phyloP scores from a whole-genome alignment of 2,888 invertebrate genomes.

The Altica lythri region DNA sequence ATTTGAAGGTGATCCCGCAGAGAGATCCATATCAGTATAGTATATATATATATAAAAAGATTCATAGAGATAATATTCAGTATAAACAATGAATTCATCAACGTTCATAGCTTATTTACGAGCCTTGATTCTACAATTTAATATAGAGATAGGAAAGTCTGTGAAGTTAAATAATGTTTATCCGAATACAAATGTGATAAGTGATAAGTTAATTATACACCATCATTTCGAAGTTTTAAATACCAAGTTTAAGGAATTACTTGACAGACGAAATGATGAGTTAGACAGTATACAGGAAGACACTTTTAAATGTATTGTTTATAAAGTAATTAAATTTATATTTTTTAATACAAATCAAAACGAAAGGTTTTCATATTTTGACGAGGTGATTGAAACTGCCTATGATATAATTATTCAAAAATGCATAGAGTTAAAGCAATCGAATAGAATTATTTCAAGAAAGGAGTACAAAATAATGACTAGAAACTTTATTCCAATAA shows the following conservation, averaged over 20 bases:
- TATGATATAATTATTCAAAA: conserved; percentile 8
- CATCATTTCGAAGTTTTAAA: background rate
- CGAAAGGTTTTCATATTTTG: conserved; percentile 7
- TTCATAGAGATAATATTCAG: no score
- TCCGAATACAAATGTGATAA: no score
- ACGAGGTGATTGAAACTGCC: conserved; percentile 1
- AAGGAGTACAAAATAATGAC: conserved; percentile 43
- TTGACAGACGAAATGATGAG: background rate
- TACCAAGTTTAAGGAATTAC: background rate
- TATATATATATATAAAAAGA: no score
- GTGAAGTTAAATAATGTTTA: no score
- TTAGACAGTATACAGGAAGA: conserved; percentile 9
- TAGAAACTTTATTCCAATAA: conserved; percentile 36
- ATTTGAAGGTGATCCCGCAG: no score
- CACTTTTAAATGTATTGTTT: background rate
- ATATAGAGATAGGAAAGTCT: no score
- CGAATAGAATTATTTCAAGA: conserved; percentile 4
- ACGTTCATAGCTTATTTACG: no score
- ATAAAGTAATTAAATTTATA: background rate
- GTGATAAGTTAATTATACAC: background rate
- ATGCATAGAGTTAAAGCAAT: background rate
- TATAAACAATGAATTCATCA: no score
- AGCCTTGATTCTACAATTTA: no score
- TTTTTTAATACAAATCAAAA: conserved; percentile 11
- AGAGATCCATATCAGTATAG: no score